These are phyloP conservation scores for Tetragonula clypearis DNA, from an alignment of 1,140 invertebrate genomes.

Conservation along the genomic window DNA sequence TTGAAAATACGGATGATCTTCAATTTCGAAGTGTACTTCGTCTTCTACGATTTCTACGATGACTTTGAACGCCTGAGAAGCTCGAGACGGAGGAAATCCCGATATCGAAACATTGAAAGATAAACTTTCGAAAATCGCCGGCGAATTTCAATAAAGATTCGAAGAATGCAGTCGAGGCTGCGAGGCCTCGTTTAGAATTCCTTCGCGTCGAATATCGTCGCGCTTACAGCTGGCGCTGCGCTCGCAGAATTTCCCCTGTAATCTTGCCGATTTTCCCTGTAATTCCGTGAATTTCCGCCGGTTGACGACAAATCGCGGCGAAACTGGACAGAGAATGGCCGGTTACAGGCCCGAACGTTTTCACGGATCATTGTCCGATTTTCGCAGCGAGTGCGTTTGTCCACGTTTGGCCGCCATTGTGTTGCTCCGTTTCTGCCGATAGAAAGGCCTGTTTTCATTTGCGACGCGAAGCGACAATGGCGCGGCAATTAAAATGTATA, in stretches of 20 bases:
- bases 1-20: too few species aligned
- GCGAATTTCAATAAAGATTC: too few species aligned
- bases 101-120: too few species aligned
- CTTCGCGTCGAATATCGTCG: not conserved
- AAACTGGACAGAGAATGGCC: not conserved
- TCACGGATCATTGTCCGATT: slow-evolving; percentile 33
- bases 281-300: not conserved
- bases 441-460: not conserved
- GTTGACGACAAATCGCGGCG: not conserved
- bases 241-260: not conserved
- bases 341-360: not conserved
- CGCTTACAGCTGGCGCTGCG: not conserved
- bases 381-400: not conserved
- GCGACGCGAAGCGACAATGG: not conserved
- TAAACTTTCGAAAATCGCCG: too few species aligned
- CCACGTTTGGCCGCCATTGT: not conserved
- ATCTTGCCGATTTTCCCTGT: not conserved
- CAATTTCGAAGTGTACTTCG: too few species aligned
- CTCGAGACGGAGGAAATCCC: too few species aligned
- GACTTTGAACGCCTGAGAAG: too few species aligned
- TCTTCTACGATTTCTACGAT: too few species aligned
- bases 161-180: too few species aligned
- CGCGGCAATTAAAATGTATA: slow-evolving; percentile 30
- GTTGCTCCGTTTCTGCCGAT: slow-evolving; percentile 27
- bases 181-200: too few species aligned